Base-by-base conservation (phyloP, 2,888 invertebrate genomes). In the Dioctria rufipes region DNA sequence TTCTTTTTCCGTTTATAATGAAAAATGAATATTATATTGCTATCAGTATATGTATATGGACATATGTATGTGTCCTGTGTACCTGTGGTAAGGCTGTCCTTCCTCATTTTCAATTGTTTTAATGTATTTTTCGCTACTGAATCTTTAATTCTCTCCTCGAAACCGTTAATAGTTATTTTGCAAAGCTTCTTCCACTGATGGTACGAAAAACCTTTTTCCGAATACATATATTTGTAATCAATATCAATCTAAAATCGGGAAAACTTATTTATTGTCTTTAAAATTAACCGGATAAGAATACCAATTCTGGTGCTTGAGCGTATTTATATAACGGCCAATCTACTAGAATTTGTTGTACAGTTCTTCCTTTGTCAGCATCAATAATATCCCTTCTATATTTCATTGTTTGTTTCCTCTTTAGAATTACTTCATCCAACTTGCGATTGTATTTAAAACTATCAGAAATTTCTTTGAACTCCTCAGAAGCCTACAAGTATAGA, bases 291-390 rank as follows among this genome's bases (percentile, higher is more conserved):
- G n/a, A n/a, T n/a, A 9, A 6, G 6, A 54, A 3, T 54, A 54
- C 54, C n/a, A 54, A 54, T 11, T n/a, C 11, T 11, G 54, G 54
- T 11, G 54, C 54, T 61, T 61, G 61, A 39, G 61, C 25, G 3
- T 13, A 61, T 37, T 61, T 61, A 11, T 61, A 39, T 37, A 61
- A n/a, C 3, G 69, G 69, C 69, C 69, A 69, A 4, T 69, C 51
- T n/a, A 6, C 3, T 8, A 69, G 8, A 51, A 69, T 69, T 37
- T 69, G 25, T 8, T 13, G 6, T 37, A 69, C 6, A 9, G 46
- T 69, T 6, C 0, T 49, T 5, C 11, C 25, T 13, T 13, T 2
- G 11, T 46, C 25, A 5, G 39, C 11, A 4, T 46, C 40, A 9
- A 69, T 4, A 8, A 49, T 37, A 3, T 5, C 6, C 25, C 49